These are phyloP conservation scores for Linyphia triangularis DNA, from an alignment of 2,888 invertebrate species.

Conservation along the genomic window DNA sequence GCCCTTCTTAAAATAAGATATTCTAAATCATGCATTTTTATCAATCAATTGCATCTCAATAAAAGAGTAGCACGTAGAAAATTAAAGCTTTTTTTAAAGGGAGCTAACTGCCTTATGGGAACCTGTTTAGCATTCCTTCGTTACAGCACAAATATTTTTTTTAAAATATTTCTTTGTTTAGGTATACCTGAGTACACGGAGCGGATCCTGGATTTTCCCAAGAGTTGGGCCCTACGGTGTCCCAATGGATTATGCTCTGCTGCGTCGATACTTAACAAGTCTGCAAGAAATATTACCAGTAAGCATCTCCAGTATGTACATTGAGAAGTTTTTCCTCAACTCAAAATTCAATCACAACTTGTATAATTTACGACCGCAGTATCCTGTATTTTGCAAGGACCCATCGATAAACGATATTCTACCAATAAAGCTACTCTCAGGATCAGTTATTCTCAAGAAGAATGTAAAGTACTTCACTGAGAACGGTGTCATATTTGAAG, in stretches of 20 bases:
- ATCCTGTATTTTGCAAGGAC: conserved; percentile 53
- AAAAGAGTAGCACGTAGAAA: no score
- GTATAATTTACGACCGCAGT: conserved; percentile 46
- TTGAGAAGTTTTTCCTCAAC: conserved; percentile 41
- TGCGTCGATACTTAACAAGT: conserved; percentile 37
- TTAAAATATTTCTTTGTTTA: neutral
- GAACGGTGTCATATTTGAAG: conserved; percentile 70
- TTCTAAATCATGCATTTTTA: no score
- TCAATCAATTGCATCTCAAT: no score
- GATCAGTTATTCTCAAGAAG: conserved; percentile 47
- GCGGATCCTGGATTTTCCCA: conserved; percentile 54
- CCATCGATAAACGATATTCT: conserved; percentile 71
- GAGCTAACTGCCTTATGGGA: neutral
- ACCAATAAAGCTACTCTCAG: conserved; percentile 58
- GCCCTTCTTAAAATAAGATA: no score
- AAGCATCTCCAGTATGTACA: conserved; percentile 46
- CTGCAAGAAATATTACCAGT: conserved; percentile 49
- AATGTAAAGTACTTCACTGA: conserved; percentile 66
- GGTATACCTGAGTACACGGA: conserved; percentile 57
- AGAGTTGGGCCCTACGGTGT: conserved; percentile 57
- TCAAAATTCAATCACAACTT: conserved; percentile 61
- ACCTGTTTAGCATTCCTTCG: neutral
- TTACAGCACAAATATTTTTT: neutral
- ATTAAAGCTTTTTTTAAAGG: neutral
- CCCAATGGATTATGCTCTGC: conserved; percentile 44